Percentiles rank a stretch among this genome's conserved stretches.
These are phyloP conservation scores for Oophaga pumilio DNA, from an alignment of 2,113 vertebrate genomes.

Conservation along the genomic window DNA sequence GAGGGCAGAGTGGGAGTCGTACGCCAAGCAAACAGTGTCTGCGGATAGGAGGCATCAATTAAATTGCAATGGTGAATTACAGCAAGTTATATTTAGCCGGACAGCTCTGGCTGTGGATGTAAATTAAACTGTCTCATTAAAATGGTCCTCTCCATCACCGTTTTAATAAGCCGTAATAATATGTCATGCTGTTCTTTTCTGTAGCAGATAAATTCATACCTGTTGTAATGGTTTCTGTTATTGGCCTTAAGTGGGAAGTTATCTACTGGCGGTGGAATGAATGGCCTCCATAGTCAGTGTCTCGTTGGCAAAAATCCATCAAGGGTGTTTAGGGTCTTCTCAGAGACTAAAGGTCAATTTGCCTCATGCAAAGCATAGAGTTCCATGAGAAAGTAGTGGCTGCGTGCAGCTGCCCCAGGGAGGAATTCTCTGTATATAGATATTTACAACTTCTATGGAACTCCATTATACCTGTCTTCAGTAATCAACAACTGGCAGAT, in stretches of 20 bases:
- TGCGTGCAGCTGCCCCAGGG: too few relatives aligned
- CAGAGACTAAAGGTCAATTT: too few relatives aligned
- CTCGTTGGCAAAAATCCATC: background rate
- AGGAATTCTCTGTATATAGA: too few relatives aligned
- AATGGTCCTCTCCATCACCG: background rate
- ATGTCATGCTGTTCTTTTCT: background rate
- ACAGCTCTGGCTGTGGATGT: constrained; percentile 1
- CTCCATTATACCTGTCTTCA: too few relatives aligned
- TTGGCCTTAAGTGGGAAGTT: background rate
- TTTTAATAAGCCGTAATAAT: constrained; percentile 28
- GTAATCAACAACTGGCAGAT: too few relatives aligned
- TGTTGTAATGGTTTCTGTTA: background rate
- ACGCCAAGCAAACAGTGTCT: constrained; percentile 15
- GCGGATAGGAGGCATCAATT: background rate
- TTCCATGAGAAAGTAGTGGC: too few relatives aligned
- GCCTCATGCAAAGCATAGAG: too few relatives aligned
- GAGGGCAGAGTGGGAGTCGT: background rate
- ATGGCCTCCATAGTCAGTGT: background rate
- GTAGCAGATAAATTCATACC: background rate
- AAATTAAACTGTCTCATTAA: constrained; percentile 31
- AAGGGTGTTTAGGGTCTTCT: too few relatives aligned
- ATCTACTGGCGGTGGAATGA: background rate
- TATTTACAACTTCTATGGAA: too few relatives aligned
- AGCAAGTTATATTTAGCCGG: constrained; percentile 38
- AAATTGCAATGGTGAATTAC: background rate